Base-by-base conservation (phyloP, 2,797 vertebrate species). In the Myotis daubentonii region DNA sequence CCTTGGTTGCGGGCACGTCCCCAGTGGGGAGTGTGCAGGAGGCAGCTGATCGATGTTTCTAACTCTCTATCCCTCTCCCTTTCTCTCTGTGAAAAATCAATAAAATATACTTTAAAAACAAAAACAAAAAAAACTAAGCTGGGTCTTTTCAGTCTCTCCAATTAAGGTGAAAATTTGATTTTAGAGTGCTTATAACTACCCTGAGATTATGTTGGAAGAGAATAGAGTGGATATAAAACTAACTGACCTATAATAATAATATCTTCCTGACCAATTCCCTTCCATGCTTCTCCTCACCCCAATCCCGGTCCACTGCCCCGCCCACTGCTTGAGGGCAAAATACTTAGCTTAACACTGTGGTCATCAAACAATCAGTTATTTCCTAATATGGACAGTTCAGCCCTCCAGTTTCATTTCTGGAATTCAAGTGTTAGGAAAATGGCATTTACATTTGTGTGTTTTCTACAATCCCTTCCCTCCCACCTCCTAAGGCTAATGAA, bases 361-460 rank as follows among this genome's bases (percentile, higher is more conserved):
- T 62, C 70, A 70, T 75, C 38, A 44, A 66, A 25, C 70, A 91
- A 20, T 60, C 49, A 83, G 75, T n/a, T 57, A 51, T 92, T 96
- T 89, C 95, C 94, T 92, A 96, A 97, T 88, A 94, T 91, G 95
- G 88, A 78, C 94, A 93, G 53, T 41, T 55, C 68, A 80, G 83
- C 25, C 25, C 38, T 90, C 49, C 49, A 55, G 76, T 87, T 87
- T 92, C 60, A 83, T 89, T 92, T 92, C 93, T 93, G 91, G 93
- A 95, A 95, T 93, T 86, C 68, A 79, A 84, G 86, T 62, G n/a
- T 53, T 60, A 23, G 74, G 62, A 86, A 83, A 95, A 76, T 91
- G 82, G 91, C n/a, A 75, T 93, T 92, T 95, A 80, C 17, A 41
- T 83, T 89, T 93, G 79, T 47, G 12, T 87, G 33, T 20, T 93